Conservation (phyloP, 2,888 invertebrate species). For the Drosophila greeni region DNA sequence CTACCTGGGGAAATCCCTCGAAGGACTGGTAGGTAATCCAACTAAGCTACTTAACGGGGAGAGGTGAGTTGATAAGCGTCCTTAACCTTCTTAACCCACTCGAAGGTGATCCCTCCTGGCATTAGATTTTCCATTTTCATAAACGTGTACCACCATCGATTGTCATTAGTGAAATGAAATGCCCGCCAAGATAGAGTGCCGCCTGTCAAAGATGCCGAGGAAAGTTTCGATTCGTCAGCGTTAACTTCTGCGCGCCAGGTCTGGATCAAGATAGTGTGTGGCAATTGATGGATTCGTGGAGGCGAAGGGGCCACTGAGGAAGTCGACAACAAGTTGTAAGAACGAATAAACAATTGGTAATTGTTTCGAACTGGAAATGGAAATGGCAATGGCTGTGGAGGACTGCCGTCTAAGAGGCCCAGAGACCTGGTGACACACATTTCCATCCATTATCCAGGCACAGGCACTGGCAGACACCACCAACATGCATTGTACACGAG, state of each 20-base stretch:
- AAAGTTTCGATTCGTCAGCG: constrained; percentile 53
- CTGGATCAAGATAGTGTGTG: constrained; percentile 70
- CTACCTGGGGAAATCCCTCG: neutral
- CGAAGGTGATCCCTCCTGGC: neutral
- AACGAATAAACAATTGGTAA: constrained; percentile 71
- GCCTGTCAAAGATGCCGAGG: constrained; percentile 44
- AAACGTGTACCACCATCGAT: constrained; percentile 65
- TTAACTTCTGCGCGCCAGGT: constrained; percentile 28
- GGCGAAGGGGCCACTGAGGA: constrained; percentile 35
- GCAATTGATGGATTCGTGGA: constrained; percentile 70
- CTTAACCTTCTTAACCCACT: neutral
- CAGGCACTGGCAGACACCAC: constrained; percentile 24
- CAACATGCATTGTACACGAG: constrained; percentile 29
- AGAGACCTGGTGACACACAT: constrained; percentile 65
- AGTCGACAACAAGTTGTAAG: constrained; percentile 48
- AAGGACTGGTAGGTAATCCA: neutral
- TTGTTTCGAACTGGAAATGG: constrained; percentile 52
- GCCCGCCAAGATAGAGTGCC: constrained; percentile 27
- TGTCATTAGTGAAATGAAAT: constrained; percentile 64
- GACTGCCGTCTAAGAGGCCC: constrained; percentile 30
- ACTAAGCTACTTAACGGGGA: neutral
- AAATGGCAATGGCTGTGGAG: constrained; percentile 27
- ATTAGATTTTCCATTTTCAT: constrained; percentile 65
- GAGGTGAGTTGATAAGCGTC: neutral
- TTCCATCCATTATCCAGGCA: constrained; percentile 34